Base-by-base conservation (phyloP, 2,113 vertebrate genomes). In the Mixornis gularis region DNA sequence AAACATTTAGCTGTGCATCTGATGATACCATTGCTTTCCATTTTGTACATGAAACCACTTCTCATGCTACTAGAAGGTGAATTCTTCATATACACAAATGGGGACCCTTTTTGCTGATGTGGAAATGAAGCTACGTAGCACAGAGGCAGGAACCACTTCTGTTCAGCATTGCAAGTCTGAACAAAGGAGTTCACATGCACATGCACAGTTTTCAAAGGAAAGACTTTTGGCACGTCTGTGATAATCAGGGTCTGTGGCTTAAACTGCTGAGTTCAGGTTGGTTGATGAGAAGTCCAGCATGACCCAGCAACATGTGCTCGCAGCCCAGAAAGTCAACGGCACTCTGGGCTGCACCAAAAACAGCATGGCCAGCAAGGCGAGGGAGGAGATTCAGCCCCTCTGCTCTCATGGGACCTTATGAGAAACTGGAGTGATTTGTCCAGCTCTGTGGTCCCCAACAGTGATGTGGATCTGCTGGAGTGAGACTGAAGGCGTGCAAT, bases 281-380 rank as follows among this genome's bases (percentile, higher is more conserved):
- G 41, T 41, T 36, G 48, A 48, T 8, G 5, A 36, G 30, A 76
- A 69, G 26, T 34, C 55, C 30, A 55, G 43, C 26, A 55, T 0
- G 1, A 69, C 26, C 55, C 5, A 11, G 34, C 21, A 32, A 55
- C 3, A 26, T 32, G 30, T 10, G 11, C 30, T 32, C 0, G 0
- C 29, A 87, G 56, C 48, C 34, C 56, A 78, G 73, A 70, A 53
- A 62, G 40, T 17, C 41, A 87, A 18, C 13, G 14, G 20, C 55
- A 48, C 32, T 55, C 55, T 89, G 26, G 40, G 17, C 48, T 41
- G 17, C 25, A 41, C 32, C 0, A 1, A n/a, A 65, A 52, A 13
- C 44, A 44, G 36, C 5, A 1, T 10, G 44, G 52, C 59, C 53
- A 72, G 32, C 44, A 72, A 36, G 16, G 10, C 0, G 1, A 65